Conservation (phyloP, 2,797 vertebrate genomes). For the Parauchenoglanis punctatus region DNA sequence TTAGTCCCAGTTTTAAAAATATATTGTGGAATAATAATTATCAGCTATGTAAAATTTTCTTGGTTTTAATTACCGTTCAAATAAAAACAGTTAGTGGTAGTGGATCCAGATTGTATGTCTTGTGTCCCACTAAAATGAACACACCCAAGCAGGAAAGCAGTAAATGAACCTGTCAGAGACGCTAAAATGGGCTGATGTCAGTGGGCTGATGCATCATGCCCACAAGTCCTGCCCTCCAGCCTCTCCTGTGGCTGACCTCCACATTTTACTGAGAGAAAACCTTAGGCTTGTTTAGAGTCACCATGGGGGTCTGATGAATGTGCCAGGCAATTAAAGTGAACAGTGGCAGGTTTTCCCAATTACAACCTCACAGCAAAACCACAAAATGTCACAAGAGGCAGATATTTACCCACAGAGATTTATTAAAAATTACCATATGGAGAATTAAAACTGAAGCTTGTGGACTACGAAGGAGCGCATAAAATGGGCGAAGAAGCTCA, state of each 20-base stretch:
- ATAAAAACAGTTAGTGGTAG: neutral
- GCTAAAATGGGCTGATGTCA: conserved; percentile 41
- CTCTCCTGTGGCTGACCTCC: conserved; percentile 41
- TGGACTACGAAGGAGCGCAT: neutral
- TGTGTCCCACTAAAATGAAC: neutral
- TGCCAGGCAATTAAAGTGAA: conserved; percentile 48
- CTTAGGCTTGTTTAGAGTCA: conserved; percentile 29
- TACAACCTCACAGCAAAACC: conserved; percentile 19
- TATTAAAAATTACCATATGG: neutral
- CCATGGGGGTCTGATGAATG: conserved; percentile 45
- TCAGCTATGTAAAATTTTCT: neutral
- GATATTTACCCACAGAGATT: neutral
- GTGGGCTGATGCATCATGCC: conserved; percentile 34
- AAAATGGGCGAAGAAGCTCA: neutral
- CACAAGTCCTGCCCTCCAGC: conserved; percentile 25
- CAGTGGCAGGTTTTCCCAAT: conserved; percentile 19
- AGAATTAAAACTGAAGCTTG: neutral
- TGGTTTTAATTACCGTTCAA: neutral
- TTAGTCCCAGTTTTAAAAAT: neutral
- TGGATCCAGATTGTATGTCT: neutral
- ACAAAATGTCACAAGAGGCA: conserved; percentile 5
- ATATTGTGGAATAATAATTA: neutral
- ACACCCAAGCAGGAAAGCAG: conserved; percentile 13
- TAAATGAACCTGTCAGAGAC: conserved; percentile 33
- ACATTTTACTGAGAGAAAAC: conserved; percentile 10